A percentile compares a stretch with the other conserved stretches of the same genome.
Evolutionary conservation across 2,888 invertebrate genomes (phyloP).

Genomic region (Tiphia femorata): DNA sequence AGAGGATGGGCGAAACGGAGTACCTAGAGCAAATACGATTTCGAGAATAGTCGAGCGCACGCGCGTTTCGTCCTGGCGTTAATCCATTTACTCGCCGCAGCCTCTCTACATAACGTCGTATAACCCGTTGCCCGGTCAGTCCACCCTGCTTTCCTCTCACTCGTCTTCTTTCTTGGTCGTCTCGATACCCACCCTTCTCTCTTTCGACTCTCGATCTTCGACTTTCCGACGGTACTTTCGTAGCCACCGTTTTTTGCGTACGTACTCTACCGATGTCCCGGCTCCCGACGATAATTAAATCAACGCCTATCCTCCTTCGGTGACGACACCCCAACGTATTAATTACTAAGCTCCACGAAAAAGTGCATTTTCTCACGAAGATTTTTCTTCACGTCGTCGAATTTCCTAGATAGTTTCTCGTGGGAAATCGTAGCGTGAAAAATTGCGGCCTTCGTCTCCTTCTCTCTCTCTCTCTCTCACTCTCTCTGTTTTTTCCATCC

Average conservation of each 20-base stretch:
- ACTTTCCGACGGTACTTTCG: background rate
- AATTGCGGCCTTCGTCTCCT: no score
- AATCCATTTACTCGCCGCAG: slow-evolving; percentile 32
- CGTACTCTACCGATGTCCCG: no score
- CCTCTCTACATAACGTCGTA: slow-evolving; percentile 7
- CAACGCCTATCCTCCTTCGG: no score
- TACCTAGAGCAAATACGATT: slow-evolving; percentile 31
- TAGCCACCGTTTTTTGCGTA: no score
- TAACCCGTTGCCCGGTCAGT: no score
- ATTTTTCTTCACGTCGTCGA: no score
- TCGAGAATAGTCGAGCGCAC: slow-evolving; percentile 24
- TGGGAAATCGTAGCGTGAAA: no score
- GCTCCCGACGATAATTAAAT: no score
- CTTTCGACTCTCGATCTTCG: background rate
- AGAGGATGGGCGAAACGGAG: background rate
- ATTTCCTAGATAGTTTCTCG: no score
- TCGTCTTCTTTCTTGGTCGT: background rate
- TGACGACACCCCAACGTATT: no score
- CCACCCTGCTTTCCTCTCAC: background rate
- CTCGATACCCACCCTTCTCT: background rate
- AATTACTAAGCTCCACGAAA: background rate
- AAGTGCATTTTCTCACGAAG: background rate
- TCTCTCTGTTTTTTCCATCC: background rate
- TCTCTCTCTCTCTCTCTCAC: background rate
- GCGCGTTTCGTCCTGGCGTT: slow-evolving; percentile 34